Conservation (phyloP, 37 sponge, comb jelly and placozoan species). For the Cliona cf. orientalis region DNA sequence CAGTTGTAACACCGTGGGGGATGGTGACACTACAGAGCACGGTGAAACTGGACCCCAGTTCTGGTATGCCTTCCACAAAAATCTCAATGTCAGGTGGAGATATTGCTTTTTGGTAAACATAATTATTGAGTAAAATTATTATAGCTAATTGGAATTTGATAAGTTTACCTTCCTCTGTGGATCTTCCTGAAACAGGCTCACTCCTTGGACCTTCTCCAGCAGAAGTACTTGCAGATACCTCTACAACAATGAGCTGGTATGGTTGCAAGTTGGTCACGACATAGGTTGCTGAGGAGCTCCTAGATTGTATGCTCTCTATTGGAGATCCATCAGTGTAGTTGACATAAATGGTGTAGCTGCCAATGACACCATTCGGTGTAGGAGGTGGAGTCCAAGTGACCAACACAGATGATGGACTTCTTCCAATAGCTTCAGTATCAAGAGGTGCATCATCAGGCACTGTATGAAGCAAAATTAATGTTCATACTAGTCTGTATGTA, state of each 20-base stretch:
- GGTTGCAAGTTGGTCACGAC: background rate
- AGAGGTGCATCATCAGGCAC: slow-evolving; percentile 17
- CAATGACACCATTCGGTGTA: slow-evolving; percentile 10
- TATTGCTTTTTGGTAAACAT: too few species aligned
- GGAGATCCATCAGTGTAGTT: slow-evolving; percentile 3
- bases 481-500: too few species aligned
- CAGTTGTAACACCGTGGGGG: background rate
- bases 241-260: background rate
- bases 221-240: slow-evolving; percentile 4
- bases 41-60: background rate
- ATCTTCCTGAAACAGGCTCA: background rate
- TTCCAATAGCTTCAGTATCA: background rate
- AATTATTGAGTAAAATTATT: too few species aligned
- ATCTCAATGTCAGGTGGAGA: background rate
- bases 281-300: background rate
- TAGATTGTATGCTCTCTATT: background rate
- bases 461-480: too few species aligned
- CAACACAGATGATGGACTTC: slow-evolving; percentile 18
- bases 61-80: background rate
- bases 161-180: background rate
- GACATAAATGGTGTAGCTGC: slow-evolving; percentile 9
- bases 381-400: slow-evolving; percentile 4
- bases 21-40: slow-evolving; percentile 1
- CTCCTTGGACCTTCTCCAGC: slow-evolving; percentile 31
- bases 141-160: too few species aligned